phyloP scores from a whole-genome alignment of 2,888 invertebrate genomes.

The Macrosiphum euphorbiae region DNA sequence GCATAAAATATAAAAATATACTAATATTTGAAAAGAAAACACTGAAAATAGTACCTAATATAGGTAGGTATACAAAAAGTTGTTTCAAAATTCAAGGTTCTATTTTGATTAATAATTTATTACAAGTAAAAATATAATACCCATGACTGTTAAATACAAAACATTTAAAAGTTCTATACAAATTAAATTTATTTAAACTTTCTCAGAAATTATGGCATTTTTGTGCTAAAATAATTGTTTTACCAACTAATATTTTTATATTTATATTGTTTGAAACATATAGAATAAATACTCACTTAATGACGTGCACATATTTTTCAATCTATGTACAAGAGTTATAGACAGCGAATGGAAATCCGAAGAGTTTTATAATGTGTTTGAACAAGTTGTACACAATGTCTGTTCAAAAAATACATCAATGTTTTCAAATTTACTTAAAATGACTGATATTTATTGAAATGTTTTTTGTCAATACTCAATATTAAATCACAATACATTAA shows the following conservation, averaged over 20 bases:
- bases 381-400: not conserved
- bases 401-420: constrained; percentile 23
- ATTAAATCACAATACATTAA: not conserved
- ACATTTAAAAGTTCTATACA: not conserved
- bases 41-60: not conserved
- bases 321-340: constrained; percentile 27
- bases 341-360: not conserved
- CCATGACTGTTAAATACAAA: not conserved
- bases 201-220: not conserved
- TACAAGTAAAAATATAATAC: not conserved
- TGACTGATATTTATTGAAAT: constrained; percentile 12
- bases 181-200: not conserved
- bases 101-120: not conserved
- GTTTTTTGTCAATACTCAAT: not conserved
- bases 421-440: constrained; percentile 7
- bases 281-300: constrained; percentile 33
- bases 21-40: not conserved
- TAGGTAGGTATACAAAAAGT: not conserved
- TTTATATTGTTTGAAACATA: not conserved
- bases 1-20: not conserved
- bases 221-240: not conserved
- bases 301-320: constrained; percentile 28
- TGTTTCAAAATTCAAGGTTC: not conserved
- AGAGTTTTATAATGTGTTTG: not conserved
- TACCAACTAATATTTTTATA: not conserved